Evolutionary conservation across 2,888 invertebrate species (phyloP), one percentile per base, ranked within the genome.

Genomic region (Platerodrilus igneus): DNA sequence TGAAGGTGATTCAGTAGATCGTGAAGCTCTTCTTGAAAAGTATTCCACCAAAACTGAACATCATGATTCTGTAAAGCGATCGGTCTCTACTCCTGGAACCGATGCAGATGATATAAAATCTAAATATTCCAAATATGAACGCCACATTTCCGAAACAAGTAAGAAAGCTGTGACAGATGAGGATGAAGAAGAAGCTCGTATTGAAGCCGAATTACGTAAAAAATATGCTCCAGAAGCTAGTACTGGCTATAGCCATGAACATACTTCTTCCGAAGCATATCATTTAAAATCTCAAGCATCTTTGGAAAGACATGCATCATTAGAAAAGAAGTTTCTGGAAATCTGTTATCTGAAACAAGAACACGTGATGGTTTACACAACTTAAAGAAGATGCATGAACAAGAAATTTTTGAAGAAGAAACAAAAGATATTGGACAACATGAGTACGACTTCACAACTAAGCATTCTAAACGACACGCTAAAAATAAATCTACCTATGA

Each of bases 141-240:
- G 40, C 3, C 22, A 36, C 6, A 25, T 40, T 28, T 45, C 45
- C 16, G 40, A 41, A 15, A 38, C 30, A 27, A 33, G 22, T 10
- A 47, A 32, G 22, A 34, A 28, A 34, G 19, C 37, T 17, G 26
- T 35, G 9, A 20, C 38, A 19, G 28, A 45, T 20, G 37, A 41
- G 8, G 45, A 43, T 25, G 41, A 38, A 19, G 46, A 50, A 37
- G 37, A 48, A 32, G 39, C 51, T 29, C 43, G 48, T 41, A 50
- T 50, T 15, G 46, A 52, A 37, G 46, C 50, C 45, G 57, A 58
- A 40, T 47, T 46, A 46, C 28, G 45, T 41, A 37, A 45, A 27
- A 43, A 50, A 34, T 50, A 44, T 51, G 55, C 42, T 35, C 41
- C 50, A 23, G 46, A 47, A 30, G 33, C 48, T 9, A 41, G 21